Percentiles rank a stretch among this genome's conserved stretches.
phyloP scores from a whole-genome alignment of 2,113 vertebrate species.

The Dascyllus trimaculatus region DNA sequence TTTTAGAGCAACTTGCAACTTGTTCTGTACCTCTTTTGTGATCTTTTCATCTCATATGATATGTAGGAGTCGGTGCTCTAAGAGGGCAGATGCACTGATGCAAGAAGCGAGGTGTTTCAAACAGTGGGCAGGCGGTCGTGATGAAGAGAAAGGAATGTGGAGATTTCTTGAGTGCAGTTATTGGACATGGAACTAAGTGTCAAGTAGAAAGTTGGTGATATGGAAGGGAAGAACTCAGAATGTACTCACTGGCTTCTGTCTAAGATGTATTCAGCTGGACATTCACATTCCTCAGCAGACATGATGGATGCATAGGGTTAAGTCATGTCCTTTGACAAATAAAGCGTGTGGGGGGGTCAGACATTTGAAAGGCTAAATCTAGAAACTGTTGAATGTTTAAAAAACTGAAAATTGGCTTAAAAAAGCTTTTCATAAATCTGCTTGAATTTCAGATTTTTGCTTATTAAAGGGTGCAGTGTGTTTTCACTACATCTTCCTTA shows the following conservation, averaged over 20 bases:
- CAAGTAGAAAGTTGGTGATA: conserved; percentile 35
- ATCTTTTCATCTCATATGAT: conserved; percentile 54
- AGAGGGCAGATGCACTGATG: conserved; percentile 65
- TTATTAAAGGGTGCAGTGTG: neutral
- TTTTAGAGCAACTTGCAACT: conserved; percentile 18
- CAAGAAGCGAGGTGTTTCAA: conserved; percentile 57
- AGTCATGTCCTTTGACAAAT: neutral
- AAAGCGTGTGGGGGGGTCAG: neutral
- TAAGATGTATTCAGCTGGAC: conserved; percentile 11
- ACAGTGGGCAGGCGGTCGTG: conserved; percentile 53
- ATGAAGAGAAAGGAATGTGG: conserved; percentile 45
- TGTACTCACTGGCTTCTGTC: conserved; percentile 8
- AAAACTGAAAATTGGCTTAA: neutral
- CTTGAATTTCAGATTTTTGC: neutral
- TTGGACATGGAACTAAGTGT: conserved; percentile 39
- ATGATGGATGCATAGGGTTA: neutral
- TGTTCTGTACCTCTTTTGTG: conserved; percentile 20
- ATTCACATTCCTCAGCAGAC: neutral
- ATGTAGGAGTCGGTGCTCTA: conserved; percentile 56
- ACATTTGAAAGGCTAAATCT: no score
- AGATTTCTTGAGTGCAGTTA: conserved; percentile 52
- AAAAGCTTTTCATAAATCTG: no score
- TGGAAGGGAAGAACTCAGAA: conserved; percentile 14
- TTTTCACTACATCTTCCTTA: no score
- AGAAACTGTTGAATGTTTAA: no score